phyloP scores from a whole-genome alignment of 2,113 vertebrate genomes.

The Dipodomys spectabilis region DNA sequence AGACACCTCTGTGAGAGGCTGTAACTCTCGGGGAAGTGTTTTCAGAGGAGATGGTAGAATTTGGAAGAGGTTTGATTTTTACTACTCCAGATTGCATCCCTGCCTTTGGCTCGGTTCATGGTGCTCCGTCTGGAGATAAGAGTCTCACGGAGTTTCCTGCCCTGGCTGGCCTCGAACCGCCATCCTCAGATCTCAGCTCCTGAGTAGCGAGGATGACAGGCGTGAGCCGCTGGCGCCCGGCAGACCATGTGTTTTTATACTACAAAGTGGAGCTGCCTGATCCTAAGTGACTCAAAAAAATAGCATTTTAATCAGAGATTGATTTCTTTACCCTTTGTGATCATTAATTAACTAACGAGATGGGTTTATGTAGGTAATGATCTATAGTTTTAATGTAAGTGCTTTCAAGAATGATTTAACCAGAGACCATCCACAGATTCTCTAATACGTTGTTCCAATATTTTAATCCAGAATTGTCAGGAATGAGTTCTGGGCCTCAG shows the following conservation, averaged over 20 bases:
- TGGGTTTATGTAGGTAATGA: conserved; percentile 35
- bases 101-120: conserved; percentile 43
- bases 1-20: conserved; percentile 58
- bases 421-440: background rate
- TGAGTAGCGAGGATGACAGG: too few relatives aligned
- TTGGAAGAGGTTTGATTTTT: conserved; percentile 80
- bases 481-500: background rate
- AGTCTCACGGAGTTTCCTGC: too few relatives aligned
- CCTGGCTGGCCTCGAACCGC: too few relatives aligned
- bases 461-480: background rate
- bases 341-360: conserved; percentile 20
- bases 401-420: conserved; percentile 47
- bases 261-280: background rate
- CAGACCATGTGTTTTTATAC: background rate
- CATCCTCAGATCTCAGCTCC: too few relatives aligned
- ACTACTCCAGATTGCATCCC: conserved; percentile 78
- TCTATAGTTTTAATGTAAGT: conserved; percentile 2
- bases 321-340: conserved; percentile 59
- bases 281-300: conserved; percentile 3
- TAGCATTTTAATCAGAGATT: conserved; percentile 52
- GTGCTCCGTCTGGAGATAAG: conserved; percentile 70
- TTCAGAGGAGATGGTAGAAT: conserved; percentile 68
- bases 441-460: background rate
- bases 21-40: conserved; percentile 72
- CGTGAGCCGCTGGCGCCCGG: too few relatives aligned